Evolutionary conservation across 2,888 invertebrate species (phyloP).

Genomic region (Amphiduros pacificus): DNA sequence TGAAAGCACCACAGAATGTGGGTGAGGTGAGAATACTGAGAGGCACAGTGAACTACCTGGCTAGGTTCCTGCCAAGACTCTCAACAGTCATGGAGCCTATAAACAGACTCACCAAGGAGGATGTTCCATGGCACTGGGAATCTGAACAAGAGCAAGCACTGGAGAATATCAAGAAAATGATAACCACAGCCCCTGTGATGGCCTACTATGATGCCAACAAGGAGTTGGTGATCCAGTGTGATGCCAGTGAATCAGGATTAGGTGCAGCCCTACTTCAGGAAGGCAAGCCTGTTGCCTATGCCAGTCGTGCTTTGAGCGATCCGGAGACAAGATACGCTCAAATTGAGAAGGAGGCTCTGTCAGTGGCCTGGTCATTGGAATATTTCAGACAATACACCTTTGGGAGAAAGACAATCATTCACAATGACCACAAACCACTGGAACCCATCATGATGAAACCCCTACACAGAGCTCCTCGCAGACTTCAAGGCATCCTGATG

Average conservation of each 20-base stretch:
- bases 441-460: constrained; percentile 15
- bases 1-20: constrained; percentile 20
- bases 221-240: neutral
- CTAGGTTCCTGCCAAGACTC: constrained; percentile 24
- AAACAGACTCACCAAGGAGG: constrained; percentile 10
- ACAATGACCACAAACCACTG: constrained; percentile 1
- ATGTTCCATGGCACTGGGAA: neutral
- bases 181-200: neutral
- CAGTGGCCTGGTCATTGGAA: constrained; percentile 41
- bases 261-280: neutral
- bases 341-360: neutral
- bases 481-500: neutral
- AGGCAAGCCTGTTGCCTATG: neutral
- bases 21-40: constrained; percentile 26
- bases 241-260: neutral
- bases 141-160: constrained; percentile 20
- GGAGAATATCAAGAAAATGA: neutral
- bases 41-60: constrained; percentile 25
- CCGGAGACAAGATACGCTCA: neutral
- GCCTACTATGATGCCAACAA: neutral
- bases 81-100: constrained; percentile 21
- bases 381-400: neutral
- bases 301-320: neutral
- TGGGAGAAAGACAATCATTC: neutral
- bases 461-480: constrained; percentile 18